Percentiles rank a stretch among this genome's conserved stretches.
These are phyloP conservation scores for Chelonus formosanus DNA, from an alignment of 2,888 invertebrate genomes.

Conservation along the genomic window DNA sequence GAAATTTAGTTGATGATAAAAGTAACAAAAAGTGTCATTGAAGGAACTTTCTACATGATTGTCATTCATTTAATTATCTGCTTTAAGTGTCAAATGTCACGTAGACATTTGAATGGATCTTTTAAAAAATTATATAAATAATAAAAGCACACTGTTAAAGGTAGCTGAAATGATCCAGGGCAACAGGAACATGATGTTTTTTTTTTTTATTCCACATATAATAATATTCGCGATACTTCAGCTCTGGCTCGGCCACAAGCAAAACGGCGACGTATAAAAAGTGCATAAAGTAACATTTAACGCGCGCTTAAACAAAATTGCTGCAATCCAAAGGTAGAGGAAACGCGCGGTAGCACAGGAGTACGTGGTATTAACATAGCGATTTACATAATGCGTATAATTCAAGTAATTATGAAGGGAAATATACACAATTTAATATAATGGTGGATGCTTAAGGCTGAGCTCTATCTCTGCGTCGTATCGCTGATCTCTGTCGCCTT, in stretches of 20 bases:
- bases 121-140: constrained; percentile 62
- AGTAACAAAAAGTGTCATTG: too few species aligned
- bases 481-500: constrained; percentile 16
- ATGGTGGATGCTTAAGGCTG: constrained; percentile 59
- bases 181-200: constrained; percentile 31
- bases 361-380: constrained; percentile 57
- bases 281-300: constrained; percentile 57
- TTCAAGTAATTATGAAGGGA: constrained; percentile 64
- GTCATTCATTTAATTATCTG: constrained; percentile 24
- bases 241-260: constrained; percentile 30
- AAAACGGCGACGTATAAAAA: constrained; percentile 47
- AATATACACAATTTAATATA: constrained; percentile 65
- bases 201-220: constrained; percentile 8
- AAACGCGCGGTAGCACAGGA: constrained; percentile 32
- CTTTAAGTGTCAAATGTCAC: constrained; percentile 43
- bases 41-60: not conserved
- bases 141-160: constrained; percentile 31
- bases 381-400: constrained; percentile 65
- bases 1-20: too few species aligned
- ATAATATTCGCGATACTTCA: constrained; percentile 7
- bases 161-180: constrained; percentile 11
- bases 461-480: constrained; percentile 45
- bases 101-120: constrained; percentile 45
- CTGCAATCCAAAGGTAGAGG: constrained; percentile 54
- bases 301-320: constrained; percentile 61